Evolutionary conservation across 37 sponge, comb jelly and placozoan species (phyloP).

Genomic region (Tethya wilhelma): DNA sequence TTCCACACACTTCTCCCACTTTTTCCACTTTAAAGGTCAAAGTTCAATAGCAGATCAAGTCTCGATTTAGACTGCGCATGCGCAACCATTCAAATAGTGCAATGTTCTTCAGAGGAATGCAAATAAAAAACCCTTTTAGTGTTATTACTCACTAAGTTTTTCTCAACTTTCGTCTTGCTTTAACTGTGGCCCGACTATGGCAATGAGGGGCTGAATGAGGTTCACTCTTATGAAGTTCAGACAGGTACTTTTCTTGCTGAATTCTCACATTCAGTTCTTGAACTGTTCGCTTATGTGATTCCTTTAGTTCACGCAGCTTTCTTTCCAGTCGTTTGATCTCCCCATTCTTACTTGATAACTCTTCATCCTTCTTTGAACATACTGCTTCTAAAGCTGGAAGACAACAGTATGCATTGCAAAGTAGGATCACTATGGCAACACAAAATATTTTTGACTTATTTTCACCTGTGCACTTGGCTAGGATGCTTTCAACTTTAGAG

Average conservation of each 20-base stretch:
- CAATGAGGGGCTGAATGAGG: too few species aligned
- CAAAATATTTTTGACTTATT: neutral
- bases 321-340: conserved; percentile 29
- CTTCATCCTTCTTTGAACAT: conserved; percentile 57
- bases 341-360: conserved; percentile 27
- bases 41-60: too few species aligned
- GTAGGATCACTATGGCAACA: neutral
- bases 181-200: neutral
- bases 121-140: too few species aligned
- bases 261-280: conserved; percentile 52
- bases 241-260: conserved; percentile 77
- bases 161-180: neutral
- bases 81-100: too few species aligned
- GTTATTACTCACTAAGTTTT: neutral
- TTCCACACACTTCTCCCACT: too few species aligned
- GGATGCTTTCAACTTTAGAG: conserved; percentile 54
- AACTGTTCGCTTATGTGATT: conserved; percentile 54
- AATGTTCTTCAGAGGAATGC: too few species aligned
- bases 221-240: too few species aligned
- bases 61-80: too few species aligned
- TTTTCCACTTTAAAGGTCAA: too few species aligned
- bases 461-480: conserved; percentile 71
- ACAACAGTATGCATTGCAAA: neutral
- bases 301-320: conserved; percentile 16
- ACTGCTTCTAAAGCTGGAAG: conserved; percentile 68